These are phyloP conservation scores for Scaptomyza cyrtandrae DNA, from an alignment of 2,888 invertebrate species.

Conservation along the genomic window DNA sequence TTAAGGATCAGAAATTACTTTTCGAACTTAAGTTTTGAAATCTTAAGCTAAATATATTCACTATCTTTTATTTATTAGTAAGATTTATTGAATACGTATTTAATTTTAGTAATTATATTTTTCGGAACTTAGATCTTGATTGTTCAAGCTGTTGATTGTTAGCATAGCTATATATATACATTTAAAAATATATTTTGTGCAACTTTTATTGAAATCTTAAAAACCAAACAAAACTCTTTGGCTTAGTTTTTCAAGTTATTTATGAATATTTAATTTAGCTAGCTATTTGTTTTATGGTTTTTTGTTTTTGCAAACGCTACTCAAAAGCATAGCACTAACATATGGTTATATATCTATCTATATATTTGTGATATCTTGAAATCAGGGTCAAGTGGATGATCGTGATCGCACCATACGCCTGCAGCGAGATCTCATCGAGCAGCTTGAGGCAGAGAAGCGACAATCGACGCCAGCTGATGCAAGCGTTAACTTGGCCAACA, in stretches of 20 bases:
- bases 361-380: conserved; percentile 1
- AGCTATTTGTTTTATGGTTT: conserved; percentile 27
- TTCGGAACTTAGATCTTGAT: conserved; percentile 36
- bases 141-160: conserved; percentile 39
- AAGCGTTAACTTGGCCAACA: conserved; percentile 57
- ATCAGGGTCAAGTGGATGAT: conserved; percentile 92
- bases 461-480: conserved; percentile 40
- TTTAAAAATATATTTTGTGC: conserved; percentile 36
- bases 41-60: too few relatives aligned
- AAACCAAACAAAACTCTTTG: conserved; percentile 56
- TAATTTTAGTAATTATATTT: neutral
- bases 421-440: conserved; percentile 91
- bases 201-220: conserved; percentile 43
- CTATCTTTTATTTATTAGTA: too few relatives aligned
- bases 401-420: conserved; percentile 92
- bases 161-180: conserved; percentile 22
- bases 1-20: too few relatives aligned
- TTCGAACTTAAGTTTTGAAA: too few relatives aligned
- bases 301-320: conserved; percentile 46
- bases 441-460: conserved; percentile 84
- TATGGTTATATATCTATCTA: conserved; percentile 8
- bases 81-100: too few relatives aligned
- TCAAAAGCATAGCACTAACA: conserved; percentile 44
- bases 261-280: conserved; percentile 51
- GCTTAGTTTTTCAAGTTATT: conserved; percentile 61